Conservation (phyloP, 2,113 vertebrate species). For the Oreochromis niloticus region DNA sequence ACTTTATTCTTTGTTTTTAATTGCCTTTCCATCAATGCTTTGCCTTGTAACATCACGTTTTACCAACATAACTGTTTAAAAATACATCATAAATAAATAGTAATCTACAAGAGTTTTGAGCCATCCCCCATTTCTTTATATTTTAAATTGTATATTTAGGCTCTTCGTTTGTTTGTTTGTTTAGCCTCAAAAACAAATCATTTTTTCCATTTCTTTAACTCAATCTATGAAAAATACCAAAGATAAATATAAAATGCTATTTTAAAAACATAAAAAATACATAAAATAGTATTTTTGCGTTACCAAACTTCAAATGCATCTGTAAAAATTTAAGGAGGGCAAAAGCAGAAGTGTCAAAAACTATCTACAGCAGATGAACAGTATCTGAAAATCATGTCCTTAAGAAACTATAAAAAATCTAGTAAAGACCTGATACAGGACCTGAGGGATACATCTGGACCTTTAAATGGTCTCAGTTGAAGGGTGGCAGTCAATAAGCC, state of each 20-base stretch:
- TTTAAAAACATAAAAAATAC: background rate
- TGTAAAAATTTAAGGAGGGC: background rate
- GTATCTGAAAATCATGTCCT: background rate
- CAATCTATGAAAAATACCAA: background rate
- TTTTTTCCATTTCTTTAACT: background rate
- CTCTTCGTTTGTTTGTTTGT: too few species aligned
- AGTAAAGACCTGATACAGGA: background rate
- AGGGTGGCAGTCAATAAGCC: background rate
- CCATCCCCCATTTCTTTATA: background rate
- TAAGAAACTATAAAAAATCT: background rate
- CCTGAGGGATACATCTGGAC: background rate
- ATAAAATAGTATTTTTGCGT: background rate
- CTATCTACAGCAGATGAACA: background rate
- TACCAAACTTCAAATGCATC: background rate
- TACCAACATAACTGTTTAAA: background rate
- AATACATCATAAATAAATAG: background rate
- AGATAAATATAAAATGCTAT: background rate
- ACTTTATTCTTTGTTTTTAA: background rate
- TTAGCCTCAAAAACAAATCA: background rate
- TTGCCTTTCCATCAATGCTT: background rate
- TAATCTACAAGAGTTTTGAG: background rate
- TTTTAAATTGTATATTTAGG: background rate
- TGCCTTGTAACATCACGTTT: background rate
- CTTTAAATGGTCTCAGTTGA: background rate
- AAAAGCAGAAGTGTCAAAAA: background rate